Conservation (phyloP, 1,140 invertebrate genomes). For the Lordiphosa mommai region DNA sequence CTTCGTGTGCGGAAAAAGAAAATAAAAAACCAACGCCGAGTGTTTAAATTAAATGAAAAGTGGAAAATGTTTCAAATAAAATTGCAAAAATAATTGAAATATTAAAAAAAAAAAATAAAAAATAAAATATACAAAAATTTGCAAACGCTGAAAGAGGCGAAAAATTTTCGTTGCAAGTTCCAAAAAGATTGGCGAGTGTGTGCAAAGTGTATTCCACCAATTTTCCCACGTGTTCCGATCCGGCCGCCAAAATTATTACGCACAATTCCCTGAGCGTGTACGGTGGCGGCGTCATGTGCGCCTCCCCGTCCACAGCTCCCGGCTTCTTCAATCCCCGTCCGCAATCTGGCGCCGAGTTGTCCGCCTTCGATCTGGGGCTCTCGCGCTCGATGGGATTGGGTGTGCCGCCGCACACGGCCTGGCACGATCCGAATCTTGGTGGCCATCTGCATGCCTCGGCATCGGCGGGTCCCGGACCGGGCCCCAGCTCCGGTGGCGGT, state of each 20-base stretch:
- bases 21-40: constrained; percentile 14
- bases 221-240: constrained; percentile 71
- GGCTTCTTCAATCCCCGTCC: constrained; percentile 79
- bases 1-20: constrained; percentile 34
- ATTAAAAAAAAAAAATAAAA: not conserved
- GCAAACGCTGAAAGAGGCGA: constrained; percentile 1
- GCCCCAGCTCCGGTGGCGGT: constrained; percentile 74
- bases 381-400: constrained; percentile 86
- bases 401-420: constrained; percentile 83
- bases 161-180: constrained; percentile 27
- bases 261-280: constrained; percentile 80
- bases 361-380: constrained; percentile 83
- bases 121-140: constrained; percentile 1
- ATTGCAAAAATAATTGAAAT: constrained; percentile 11
- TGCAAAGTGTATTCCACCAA: constrained; percentile 73
- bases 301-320: constrained; percentile 79
- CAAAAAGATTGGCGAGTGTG: constrained; percentile 29
- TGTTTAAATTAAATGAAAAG: constrained; percentile 10
- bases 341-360: constrained; percentile 78
- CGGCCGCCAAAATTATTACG: constrained; percentile 80
- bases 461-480: constrained; percentile 72
- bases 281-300: constrained; percentile 80
- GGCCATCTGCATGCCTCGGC: constrained; percentile 71
- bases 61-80: constrained; percentile 20
- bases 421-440: constrained; percentile 83